phyloP scores from a whole-genome alignment of 2,888 invertebrate species.

The Amphipyra berbera region DNA sequence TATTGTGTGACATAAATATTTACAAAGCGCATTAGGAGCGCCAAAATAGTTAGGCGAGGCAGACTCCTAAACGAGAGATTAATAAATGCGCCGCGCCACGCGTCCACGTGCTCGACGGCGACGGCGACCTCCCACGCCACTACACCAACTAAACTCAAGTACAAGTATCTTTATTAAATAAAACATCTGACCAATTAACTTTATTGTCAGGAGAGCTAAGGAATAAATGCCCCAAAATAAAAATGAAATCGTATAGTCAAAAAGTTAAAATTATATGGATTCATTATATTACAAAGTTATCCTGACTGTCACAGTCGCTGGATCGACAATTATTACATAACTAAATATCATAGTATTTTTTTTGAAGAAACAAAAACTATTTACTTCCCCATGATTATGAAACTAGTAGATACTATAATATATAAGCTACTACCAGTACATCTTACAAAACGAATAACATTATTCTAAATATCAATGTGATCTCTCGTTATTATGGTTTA shows the following conservation, averaged over 20 bases:
- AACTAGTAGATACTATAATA: slow-evolving; percentile 79
- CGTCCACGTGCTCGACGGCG: slow-evolving; percentile 46
- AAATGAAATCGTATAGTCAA: slow-evolving; percentile 81
- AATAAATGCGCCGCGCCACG: slow-evolving; percentile 64
- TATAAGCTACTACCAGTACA: slow-evolving; percentile 82
- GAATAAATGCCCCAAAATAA: slow-evolving; percentile 83
- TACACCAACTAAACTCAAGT: slow-evolving; percentile 59
- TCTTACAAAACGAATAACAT: slow-evolving; percentile 87
- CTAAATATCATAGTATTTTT: slow-evolving; percentile 69
- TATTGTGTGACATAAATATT: slow-evolving; percentile 90
- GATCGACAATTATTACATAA: slow-evolving; percentile 75
- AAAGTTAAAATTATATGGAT: slow-evolving; percentile 78
- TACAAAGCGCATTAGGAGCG: slow-evolving; percentile 88
- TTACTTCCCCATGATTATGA: slow-evolving; percentile 79
- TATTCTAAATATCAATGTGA: slow-evolving; percentile 86
- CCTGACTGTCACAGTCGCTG: slow-evolving; percentile 80
- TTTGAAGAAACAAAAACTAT: slow-evolving; percentile 73
- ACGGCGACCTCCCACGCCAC: slow-evolving; percentile 49
- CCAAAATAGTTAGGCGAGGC: slow-evolving; percentile 84
- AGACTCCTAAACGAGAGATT: slow-evolving; percentile 76
- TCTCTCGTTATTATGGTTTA: slow-evolving; percentile 81
- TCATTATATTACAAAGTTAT: slow-evolving; percentile 77
- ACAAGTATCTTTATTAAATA: slow-evolving; percentile 87
- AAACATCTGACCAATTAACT: slow-evolving; percentile 79
- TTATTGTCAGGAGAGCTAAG: slow-evolving; percentile 83